Base-by-base conservation (phyloP, 2,113 vertebrate species). In the Nibea albiflora region DNA sequence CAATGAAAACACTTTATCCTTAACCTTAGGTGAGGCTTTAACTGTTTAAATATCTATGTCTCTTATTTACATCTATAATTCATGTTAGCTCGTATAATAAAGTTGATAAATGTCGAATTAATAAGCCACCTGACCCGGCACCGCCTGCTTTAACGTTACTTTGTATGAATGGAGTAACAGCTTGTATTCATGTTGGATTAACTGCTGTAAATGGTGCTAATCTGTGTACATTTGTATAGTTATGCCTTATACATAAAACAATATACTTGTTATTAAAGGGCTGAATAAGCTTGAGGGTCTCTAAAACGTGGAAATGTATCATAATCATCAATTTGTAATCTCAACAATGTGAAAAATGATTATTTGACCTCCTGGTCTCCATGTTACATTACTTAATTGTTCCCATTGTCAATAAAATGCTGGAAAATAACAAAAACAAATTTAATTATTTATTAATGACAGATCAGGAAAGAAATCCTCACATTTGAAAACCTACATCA, bases 101-200 rank as follows among this genome's bases (percentile, higher is more conserved):
- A 46, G n/a, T 71, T 47, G 1, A 20, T 26, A 0, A 4, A 0
- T n/a, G 20, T 9, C 1, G 22, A 46, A 5, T 72, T 67, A 35
- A 47, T 15, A 42, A 57, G 11, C 50, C 79, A 68, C 73, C 49
- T 78, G 68, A 67, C 20, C 28, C 24, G 73, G 22, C 46, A 49
- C n/a, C 62, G 22, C 26, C 61, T 66, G 44, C 4, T 44, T 8
- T 3, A 58, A 65, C 19, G 31, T 28, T 57, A 46, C 15, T 69
- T 22, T 7, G 6, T 20, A 19, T 42, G 28, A 11, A 42, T 7
- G 1, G 5, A 58, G 12, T 14, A 67, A 39, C 5, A 44, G 22
- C n/a, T 26, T 14, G n/a, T 1, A 31, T 57, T 67, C 3, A 24
- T 35, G 3, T 49, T 0, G 12, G 24, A 60, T 2, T 0, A 7